phyloP scores from a whole-genome alignment of 2,113 vertebrate species.

The Melanerpes formicivorus region DNA sequence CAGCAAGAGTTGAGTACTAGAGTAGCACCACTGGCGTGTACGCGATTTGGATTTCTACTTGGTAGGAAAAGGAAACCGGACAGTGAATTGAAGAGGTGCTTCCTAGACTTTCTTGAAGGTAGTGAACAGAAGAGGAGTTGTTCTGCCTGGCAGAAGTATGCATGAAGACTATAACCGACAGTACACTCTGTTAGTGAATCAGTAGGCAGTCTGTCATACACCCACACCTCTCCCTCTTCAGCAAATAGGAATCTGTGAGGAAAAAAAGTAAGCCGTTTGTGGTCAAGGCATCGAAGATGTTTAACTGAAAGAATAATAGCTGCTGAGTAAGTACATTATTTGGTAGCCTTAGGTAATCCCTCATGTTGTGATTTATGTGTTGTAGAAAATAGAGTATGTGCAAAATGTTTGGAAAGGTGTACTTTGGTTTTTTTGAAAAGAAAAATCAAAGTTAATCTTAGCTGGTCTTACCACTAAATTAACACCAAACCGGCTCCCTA shows the following conservation, averaged over 20 bases:
- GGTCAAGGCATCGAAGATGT: slow-evolving; percentile 32
- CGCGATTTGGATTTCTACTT: slow-evolving; percentile 35
- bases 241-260: slow-evolving; percentile 44
- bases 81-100: slow-evolving; percentile 26
- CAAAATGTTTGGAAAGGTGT: slow-evolving; percentile 34
- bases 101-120: neutral
- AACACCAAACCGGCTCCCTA: neutral
- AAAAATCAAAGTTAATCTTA: slow-evolving; percentile 33
- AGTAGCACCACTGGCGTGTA: neutral
- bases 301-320: slow-evolving; percentile 48
- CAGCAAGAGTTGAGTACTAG: slow-evolving; percentile 32
- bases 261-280: neutral
- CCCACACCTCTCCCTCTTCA: neutral
- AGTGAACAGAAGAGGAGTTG: slow-evolving; percentile 7
- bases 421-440: slow-evolving; percentile 22
- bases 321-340: slow-evolving; percentile 40
- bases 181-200: neutral
- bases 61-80: slow-evolving; percentile 36
- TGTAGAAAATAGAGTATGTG: slow-evolving; percentile 31
- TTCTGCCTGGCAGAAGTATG: neutral
- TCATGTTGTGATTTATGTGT: slow-evolving; percentile 58
- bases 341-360: slow-evolving; percentile 61
- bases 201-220: slow-evolving; percentile 17
- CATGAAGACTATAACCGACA: neutral
- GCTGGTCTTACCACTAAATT: neutral